A percentile compares a stretch with the other conserved stretches of the same genome.
These are phyloP conservation scores for Enteromius unitaeniatus DNA, from an alignment of 2,797 vertebrate genomes.

Conservation along the genomic window DNA sequence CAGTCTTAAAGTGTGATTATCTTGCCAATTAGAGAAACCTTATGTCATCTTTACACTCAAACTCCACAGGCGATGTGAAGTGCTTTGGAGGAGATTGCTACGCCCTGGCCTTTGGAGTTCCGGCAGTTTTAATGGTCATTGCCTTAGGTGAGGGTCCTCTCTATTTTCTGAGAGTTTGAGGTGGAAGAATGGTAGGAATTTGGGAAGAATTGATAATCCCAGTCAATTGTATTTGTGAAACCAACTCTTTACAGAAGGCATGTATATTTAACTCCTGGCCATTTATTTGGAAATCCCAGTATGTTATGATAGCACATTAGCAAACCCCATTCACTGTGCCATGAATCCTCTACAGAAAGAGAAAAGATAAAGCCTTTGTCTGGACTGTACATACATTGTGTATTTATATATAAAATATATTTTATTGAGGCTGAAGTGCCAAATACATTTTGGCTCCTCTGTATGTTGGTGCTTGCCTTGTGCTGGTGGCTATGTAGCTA, in stretches of 20 bases:
- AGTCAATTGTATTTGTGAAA: slow-evolving; percentile 11
- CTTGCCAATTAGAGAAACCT: background rate
- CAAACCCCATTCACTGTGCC: background rate
- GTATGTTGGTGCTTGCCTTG: background rate
- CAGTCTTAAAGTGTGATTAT: slow-evolving; percentile 19
- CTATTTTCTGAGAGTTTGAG: background rate
- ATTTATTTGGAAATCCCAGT: background rate
- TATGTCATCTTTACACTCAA: background rate
- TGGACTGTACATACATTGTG: background rate
- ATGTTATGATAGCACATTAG: slow-evolving; percentile 23
- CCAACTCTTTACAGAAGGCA: background rate
- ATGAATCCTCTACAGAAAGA: background rate
- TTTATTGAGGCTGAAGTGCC: background rate
- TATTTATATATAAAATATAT: background rate
- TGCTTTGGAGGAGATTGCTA: slow-evolving; percentile 96
- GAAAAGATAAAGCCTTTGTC: background rate
- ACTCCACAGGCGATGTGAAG: slow-evolving; percentile 85
- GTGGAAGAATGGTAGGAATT: background rate
- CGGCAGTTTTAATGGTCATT: slow-evolving; percentile 89
- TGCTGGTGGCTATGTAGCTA: background rate
- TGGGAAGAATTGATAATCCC: background rate
- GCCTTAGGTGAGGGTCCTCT: slow-evolving; percentile 85
- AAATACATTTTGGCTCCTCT: background rate
- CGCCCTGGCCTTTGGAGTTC: slow-evolving; percentile 93
- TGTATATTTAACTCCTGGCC: slow-evolving; percentile 8